Evolutionary conservation across 2,888 invertebrate species (phyloP).

Genomic region (Lepidochrysops patricia): DNA sequence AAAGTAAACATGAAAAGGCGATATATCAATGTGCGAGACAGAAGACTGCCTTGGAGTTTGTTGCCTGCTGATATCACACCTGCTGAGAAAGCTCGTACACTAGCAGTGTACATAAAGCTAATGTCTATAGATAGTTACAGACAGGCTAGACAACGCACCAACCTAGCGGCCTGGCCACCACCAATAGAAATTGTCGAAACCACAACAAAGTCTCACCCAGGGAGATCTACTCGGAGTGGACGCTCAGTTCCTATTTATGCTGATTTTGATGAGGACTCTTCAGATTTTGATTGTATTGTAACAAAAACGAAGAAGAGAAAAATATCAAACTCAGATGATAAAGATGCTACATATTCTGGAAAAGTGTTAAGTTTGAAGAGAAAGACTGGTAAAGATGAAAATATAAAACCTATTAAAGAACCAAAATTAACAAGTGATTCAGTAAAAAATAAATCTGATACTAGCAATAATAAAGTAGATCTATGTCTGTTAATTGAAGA

Average conservation of each 20-base stretch:
- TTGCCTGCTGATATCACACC: constrained; percentile 47
- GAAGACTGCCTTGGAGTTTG: constrained; percentile 65
- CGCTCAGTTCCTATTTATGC: constrained; percentile 57
- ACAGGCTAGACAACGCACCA: constrained; percentile 51
- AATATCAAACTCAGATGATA: constrained; percentile 45
- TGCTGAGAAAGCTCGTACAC: constrained; percentile 54
- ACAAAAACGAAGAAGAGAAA: constrained; percentile 59
- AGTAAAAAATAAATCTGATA: constrained; percentile 16
- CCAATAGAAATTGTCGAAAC: constrained; percentile 58
- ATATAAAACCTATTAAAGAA: constrained; percentile 25
- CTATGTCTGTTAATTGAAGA: background rate
- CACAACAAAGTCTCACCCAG: constrained; percentile 45
- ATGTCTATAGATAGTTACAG: constrained; percentile 60
- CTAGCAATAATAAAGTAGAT: background rate
- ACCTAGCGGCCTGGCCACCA: constrained; percentile 56
- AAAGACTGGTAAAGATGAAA: constrained; percentile 54
- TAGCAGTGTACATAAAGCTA: constrained; percentile 60
- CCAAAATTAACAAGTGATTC: constrained; percentile 21
- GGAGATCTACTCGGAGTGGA: constrained; percentile 60
- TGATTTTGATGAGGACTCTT: constrained; percentile 62
- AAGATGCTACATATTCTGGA: constrained; percentile 44
- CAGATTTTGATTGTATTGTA: constrained; percentile 55
- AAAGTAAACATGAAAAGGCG: constrained; percentile 50
- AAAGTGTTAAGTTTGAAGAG: constrained; percentile 57
- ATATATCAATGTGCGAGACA: constrained; percentile 55